A percentile compares a stretch with the other conserved stretches of the same genome.
Conservation (phyloP, 1,140 invertebrate genomes). For the Pseudomyrmex sp. region DNA sequence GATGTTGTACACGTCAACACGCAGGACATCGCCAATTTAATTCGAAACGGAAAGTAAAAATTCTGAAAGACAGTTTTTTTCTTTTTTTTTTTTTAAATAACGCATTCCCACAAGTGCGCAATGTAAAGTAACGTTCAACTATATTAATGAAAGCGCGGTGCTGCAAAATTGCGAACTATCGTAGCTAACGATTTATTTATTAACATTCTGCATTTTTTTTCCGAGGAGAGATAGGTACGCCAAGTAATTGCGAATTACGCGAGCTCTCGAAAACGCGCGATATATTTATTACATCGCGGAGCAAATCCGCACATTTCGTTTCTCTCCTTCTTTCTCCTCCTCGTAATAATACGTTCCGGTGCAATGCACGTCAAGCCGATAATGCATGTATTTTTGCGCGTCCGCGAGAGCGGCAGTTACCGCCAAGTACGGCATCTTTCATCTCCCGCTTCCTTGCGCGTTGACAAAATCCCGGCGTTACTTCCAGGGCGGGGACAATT, state of each 20-base stretch:
- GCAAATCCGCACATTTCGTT: not conserved
- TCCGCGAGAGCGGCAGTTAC: slow-evolving; percentile 33
- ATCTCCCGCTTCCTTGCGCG: slow-evolving; percentile 33
- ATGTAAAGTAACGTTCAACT: too few relatives aligned
- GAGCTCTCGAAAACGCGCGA: not conserved
- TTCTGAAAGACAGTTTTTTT: too few relatives aligned
- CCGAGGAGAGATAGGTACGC: too few relatives aligned
- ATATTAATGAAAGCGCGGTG: too few relatives aligned
- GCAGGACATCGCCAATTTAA: too few relatives aligned
- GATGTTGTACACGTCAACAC: not conserved
- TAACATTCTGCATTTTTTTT: too few relatives aligned
- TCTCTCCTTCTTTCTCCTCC: slow-evolving; percentile 1
- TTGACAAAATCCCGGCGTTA: slow-evolving; percentile 44
- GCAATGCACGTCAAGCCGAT: slow-evolving; percentile 26
- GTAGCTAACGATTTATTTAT: too few relatives aligned
- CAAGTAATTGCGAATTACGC: not conserved
- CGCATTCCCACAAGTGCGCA: too few relatives aligned
- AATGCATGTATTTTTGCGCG: slow-evolving; percentile 44
- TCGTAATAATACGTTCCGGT: slow-evolving; percentile 32
- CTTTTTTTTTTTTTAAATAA: too few relatives aligned
- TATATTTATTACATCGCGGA: not conserved
- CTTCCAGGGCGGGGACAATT: slow-evolving; percentile 19
- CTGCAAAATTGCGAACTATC: too few relatives aligned
- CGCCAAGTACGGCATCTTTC: slow-evolving; percentile 29
- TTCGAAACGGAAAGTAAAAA: too few relatives aligned